Conservation (phyloP, 2,888 invertebrate species). For the Agrotis segetum region DNA sequence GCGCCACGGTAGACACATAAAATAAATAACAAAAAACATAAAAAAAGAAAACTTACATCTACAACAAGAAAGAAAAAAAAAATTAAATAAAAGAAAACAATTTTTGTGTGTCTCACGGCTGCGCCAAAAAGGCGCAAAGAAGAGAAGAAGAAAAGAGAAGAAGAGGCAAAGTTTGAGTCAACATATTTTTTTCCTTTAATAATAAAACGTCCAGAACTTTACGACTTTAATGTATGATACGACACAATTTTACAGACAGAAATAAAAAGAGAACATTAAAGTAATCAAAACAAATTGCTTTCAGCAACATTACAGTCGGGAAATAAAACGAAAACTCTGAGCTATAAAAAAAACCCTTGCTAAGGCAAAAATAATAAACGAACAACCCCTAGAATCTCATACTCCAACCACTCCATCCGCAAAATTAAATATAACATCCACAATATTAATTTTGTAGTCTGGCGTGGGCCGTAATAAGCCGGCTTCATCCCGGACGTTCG, state of each 20-base stretch:
- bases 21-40: too few species aligned
- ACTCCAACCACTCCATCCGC: not conserved
- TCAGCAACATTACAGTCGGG: not conserved
- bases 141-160: too few species aligned
- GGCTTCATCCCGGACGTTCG: slow-evolving; percentile 28
- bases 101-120: too few species aligned
- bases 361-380: slow-evolving; percentile 23
- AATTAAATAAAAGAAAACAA: too few species aligned
- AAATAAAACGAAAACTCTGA: not conserved
- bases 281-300: slow-evolving; percentile 2
- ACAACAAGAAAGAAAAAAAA: too few species aligned
- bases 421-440: slow-evolving; percentile 34
- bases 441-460: slow-evolving; percentile 38
- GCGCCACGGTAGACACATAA: too few species aligned
- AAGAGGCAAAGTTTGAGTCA: too few species aligned
- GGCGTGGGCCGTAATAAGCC: slow-evolving; percentile 18
- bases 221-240: not conserved
- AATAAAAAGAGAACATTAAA: not conserved
- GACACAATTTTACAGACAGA: not conserved
- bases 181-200: too few species aligned
- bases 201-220: not conserved
- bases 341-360: slow-evolving; percentile 9
- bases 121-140: too few species aligned
- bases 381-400: slow-evolving; percentile 2
- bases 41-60: too few species aligned